phyloP scores from a whole-genome alignment of 2,797 vertebrate genomes.

The Caiman crocodilus region DNA sequence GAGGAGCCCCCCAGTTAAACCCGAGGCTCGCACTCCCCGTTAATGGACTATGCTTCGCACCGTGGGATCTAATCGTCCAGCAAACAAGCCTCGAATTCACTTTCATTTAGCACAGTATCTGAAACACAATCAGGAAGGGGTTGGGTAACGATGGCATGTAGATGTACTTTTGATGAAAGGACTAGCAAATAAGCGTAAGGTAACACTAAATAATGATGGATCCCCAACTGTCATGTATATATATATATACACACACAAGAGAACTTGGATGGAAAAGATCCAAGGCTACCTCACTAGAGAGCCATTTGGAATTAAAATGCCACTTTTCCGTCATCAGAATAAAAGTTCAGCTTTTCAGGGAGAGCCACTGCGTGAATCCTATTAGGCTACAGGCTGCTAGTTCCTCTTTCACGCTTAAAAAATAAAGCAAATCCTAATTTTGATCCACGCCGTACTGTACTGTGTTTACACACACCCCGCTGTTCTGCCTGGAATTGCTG shows the following conservation, averaged over 20 bases:
- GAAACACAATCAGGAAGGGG: neutral
- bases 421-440: constrained; percentile 60
- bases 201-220: neutral
- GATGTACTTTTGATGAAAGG: neutral
- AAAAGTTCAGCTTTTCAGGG: neutral
- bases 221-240: neutral
- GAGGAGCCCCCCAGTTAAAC: neutral
- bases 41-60: neutral
- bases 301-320: neutral
- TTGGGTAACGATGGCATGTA: neutral
- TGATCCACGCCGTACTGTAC: constrained; percentile 32
- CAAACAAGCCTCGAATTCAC: neutral
- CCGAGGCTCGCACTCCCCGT: neutral
- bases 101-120: neutral
- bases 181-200: neutral
- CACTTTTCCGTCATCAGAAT: neutral
- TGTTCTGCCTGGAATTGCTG: constrained; percentile 35
- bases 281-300: neutral
- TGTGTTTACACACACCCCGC: constrained; percentile 57
- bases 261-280: neutral
- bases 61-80: neutral
- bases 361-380: neutral
- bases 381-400: constrained; percentile 13
- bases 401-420: constrained; percentile 61
- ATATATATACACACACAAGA: neutral